phyloP scores from a whole-genome alignment of 2,797 vertebrate species.

The Dromococcyx pavoninus region DNA sequence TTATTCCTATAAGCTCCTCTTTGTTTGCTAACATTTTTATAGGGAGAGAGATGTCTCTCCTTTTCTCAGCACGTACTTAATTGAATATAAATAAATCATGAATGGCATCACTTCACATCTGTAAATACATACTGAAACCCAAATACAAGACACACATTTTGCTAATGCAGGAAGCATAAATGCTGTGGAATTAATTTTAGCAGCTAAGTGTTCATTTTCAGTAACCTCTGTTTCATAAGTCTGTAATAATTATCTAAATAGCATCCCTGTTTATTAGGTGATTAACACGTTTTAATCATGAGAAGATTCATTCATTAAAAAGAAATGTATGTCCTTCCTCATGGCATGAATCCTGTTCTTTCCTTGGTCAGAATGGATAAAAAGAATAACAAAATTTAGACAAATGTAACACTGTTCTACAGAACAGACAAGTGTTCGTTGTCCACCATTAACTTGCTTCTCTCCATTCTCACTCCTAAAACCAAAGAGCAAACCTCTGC shows the following conservation, averaged over 20 bases:
- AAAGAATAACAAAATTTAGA: neutral
- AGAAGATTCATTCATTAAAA: neutral
- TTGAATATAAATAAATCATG: neutral
- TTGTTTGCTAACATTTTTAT: neutral
- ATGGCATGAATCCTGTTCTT: neutral
- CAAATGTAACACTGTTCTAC: neutral
- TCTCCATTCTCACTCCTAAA: neutral
- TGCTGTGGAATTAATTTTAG: conserved; percentile 17
- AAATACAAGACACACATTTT: neutral
- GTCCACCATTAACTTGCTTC: neutral
- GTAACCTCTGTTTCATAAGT: conserved; percentile 22
- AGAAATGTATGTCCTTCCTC: neutral
- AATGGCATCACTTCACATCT: neutral
- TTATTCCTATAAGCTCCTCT: neutral
- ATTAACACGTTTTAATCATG: conserved; percentile 20
- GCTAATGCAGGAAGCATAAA: conserved; percentile 3
- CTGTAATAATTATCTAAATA: conserved; percentile 21
- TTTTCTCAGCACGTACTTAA: neutral
- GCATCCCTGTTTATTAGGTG: neutral
- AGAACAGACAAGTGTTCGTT: neutral
- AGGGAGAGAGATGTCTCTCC: neutral
- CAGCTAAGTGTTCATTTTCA: neutral
- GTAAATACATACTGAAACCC: neutral
- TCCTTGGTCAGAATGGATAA: neutral
- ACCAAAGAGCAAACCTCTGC: neutral